Evolutionary conservation across 2,888 invertebrate genomes (phyloP).

Genomic region (Brachycybe producta): DNA sequence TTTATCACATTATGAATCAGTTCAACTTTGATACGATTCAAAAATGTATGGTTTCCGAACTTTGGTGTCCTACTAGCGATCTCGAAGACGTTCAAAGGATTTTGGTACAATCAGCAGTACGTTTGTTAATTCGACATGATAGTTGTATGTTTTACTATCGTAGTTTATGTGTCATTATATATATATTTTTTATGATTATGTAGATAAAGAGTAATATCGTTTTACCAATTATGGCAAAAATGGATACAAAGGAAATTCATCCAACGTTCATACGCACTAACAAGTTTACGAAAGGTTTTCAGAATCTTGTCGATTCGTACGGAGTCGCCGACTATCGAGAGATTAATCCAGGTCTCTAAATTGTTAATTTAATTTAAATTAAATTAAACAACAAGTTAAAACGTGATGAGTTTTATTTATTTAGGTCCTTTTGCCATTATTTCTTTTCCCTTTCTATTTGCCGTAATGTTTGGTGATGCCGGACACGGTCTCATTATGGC

Average conservation of each 20-base stretch:
- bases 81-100: conserved; percentile 79
- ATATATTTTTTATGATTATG: conserved; percentile 21
- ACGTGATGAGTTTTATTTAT: no score
- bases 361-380: no score
- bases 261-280: conserved; percentile 94
- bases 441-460: conserved; percentile 94
- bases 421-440: conserved; percentile 88
- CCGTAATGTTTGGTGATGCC: conserved; percentile 97
- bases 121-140: background rate
- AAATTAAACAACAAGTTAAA: no score
- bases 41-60: conserved; percentile 96
- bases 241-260: conserved; percentile 70
- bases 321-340: conserved; percentile 91
- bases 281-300: conserved; percentile 91
- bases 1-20: conserved; percentile 93
- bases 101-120: conserved; percentile 17
- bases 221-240: conserved; percentile 86
- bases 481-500: conserved; percentile 91
- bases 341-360: conserved; percentile 74
- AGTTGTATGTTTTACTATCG: background rate
- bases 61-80: conserved; percentile 85
- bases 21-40: conserved; percentile 98
- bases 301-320: conserved; percentile 88
- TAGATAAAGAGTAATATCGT: conserved; percentile 87
- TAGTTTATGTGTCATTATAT: background rate